Base-by-base conservation (phyloP, 2,797 vertebrate genomes). In the Aldrovandia affinis region DNA sequence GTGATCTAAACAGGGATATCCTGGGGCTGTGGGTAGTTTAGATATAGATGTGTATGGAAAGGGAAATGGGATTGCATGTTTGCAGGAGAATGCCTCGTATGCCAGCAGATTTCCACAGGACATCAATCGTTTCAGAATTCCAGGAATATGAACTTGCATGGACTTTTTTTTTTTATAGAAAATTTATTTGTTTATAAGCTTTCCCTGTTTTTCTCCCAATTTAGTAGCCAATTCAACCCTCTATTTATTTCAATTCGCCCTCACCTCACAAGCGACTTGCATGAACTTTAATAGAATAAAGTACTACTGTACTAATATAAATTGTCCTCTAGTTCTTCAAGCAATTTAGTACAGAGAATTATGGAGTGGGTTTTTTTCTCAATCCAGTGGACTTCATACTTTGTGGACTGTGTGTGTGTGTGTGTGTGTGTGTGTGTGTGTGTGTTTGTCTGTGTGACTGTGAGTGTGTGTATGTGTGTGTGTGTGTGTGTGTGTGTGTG, bases 31-130 rank as follows among this genome's bases (percentile, higher is more conserved):
- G 36, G 20, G 22, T 73, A 36, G 68, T 39, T 73, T 42, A 39
- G 36, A 73, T 73, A 42, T 73, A 73, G 30, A 39, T 73, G 68
- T 73, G 30, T 42, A 42, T 73, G 68, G 68, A 73, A 73, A 73
- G 39, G 68, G 68, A 73, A 73, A 36, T 73, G 15, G 68, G 36
- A 33, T 73, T 73, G 18, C 22, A 42, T 42, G 68, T 73, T 73
- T 73, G 68, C 39, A 18, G 20, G 68, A 73, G 68, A 12, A 33
- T 39, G 36, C 15, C 4, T 73, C 20, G 2, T 20, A 33, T 73
- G 68, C 33, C 68, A 73, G 68, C 18, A 73, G 33, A 18, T 15
- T 73, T 73, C 20, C 68, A 39, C 68, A 39, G 68, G 68, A 73
- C 36, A 20, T 6, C 15, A 73, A 73, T 22, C 20, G 57, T 7